Evolutionary conservation across 2,888 invertebrate species (phyloP), one percentile per base, ranked within the genome.

Genomic region (Luperina testacea): DNA sequence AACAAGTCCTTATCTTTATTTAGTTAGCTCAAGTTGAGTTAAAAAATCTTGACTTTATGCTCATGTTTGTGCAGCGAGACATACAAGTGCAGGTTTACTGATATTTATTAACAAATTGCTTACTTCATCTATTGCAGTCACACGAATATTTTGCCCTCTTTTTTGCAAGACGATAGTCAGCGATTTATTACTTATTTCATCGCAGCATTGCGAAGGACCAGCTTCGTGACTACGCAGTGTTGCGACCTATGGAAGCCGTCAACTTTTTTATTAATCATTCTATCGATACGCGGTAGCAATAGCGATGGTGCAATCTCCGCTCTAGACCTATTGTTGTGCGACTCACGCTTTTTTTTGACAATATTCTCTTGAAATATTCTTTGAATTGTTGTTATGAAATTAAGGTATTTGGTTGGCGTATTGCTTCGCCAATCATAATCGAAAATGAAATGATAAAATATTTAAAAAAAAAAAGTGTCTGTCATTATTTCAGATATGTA

Each of bases 211-310:
- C 91, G 90, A 90, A 91, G 90, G 89, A 91, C 84, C 80, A 77
- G 87, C 87, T 90, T 91, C 91, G 92, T 93, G 91, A 92, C 92
- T 90, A 90, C 90, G 90, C 90, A 91, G 92, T 89, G 86, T 92
- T 92, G 91, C 91, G 88, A 89, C 80, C 90, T 86, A 88, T 90
- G 78, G 90, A 90, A 90, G 85, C 84, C 83, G 86, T 87, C 86
- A 86, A 84, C 83, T 89, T 91, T 92, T 92, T 91, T 90, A 82
- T 88, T 86, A 86, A 88, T 88, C 89, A 88, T 87, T 89, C 86
- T 91, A 93, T 93, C 92, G 91, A 92, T 92, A 92, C 90, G 91
- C 92, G 87, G 91, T 91, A 90, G 91, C 91, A 91, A 92, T 88
- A 86, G 84, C 74, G 74, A 78, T 92, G 90, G 80, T 86, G 93